Conservation (phyloP, 2,113 vertebrate genomes). For the Takifugu bimaculatus region DNA sequence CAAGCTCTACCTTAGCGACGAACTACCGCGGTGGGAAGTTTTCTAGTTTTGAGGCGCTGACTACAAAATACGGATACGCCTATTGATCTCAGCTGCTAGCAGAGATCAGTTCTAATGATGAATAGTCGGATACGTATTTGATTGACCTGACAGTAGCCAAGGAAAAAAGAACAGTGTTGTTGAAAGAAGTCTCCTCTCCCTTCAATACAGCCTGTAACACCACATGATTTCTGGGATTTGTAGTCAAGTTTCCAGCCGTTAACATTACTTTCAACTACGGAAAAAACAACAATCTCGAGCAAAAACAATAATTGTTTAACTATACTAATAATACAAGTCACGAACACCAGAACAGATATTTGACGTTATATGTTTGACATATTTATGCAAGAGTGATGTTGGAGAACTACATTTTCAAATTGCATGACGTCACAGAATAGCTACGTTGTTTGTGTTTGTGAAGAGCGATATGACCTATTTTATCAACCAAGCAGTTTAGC, state of each 20-base stretch:
- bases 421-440: constrained; percentile 31
- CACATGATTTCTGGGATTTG: constrained; percentile 55
- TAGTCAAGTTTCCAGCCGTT: constrained; percentile 40
- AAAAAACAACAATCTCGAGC: not conserved
- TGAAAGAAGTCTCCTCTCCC: constrained; percentile 50
- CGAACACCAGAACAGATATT: not conserved
- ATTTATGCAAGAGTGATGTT: not conserved
- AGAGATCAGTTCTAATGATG: not conserved
- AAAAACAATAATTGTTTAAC: not conserved
- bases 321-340: fast-evolving
- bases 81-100: not conserved
- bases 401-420: constrained; percentile 41
- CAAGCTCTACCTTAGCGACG: constrained; percentile 37
- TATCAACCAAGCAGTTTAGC: not conserved
- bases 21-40: constrained; percentile 20
- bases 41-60: not conserved
- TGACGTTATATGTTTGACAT: no score
- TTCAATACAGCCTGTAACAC: constrained; percentile 40
- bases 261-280: not conserved
- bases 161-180: constrained; percentile 46
- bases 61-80: not conserved
- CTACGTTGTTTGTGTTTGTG: constrained; percentile 43
- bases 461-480: constrained; percentile 32
- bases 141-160: constrained; percentile 5
- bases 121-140: not conserved